phyloP scores from a whole-genome alignment of 2,888 invertebrate species.

The Nysson spinosus region DNA sequence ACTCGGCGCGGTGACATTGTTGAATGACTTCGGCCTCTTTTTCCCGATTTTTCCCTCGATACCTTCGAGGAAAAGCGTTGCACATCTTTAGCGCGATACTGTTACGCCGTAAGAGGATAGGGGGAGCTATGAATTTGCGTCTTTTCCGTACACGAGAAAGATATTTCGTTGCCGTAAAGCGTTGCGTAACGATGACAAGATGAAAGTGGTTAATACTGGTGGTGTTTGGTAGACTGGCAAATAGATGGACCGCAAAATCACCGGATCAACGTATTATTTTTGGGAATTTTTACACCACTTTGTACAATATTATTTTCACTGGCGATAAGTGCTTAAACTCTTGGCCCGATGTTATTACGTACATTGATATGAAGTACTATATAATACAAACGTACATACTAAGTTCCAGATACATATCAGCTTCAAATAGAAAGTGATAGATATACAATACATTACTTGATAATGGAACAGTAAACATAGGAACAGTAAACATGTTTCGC shows the following conservation, averaged over 20 bases:
- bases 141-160: conserved; percentile 11
- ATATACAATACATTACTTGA: conserved; percentile 50
- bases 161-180: neutral
- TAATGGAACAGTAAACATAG: conserved; percentile 52
- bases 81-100: conserved; percentile 32
- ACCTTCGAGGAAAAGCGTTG: neutral
- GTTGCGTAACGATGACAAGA: conserved; percentile 24
- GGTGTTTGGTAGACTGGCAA: no score
- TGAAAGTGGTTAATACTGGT: neutral
- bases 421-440: conserved; percentile 46
- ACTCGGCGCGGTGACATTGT: conserved; percentile 70
- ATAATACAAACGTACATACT: conserved; percentile 6
- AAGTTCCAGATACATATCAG: conserved; percentile 31
- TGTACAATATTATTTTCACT: no score
- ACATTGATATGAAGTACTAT: no score
- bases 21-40: conserved; percentile 69
- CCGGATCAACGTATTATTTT: no score
- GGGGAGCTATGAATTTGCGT: conserved; percentile 12
- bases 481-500: conserved; percentile 49
- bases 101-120: conserved; percentile 7
- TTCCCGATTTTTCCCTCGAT: conserved; percentile 49
- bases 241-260: no score
- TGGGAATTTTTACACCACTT: no score
- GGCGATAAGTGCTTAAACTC: no score
- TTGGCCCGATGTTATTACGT: no score